phyloP scores from a whole-genome alignment of 2,888 invertebrate genomes.

The Tiphia femorata region DNA sequence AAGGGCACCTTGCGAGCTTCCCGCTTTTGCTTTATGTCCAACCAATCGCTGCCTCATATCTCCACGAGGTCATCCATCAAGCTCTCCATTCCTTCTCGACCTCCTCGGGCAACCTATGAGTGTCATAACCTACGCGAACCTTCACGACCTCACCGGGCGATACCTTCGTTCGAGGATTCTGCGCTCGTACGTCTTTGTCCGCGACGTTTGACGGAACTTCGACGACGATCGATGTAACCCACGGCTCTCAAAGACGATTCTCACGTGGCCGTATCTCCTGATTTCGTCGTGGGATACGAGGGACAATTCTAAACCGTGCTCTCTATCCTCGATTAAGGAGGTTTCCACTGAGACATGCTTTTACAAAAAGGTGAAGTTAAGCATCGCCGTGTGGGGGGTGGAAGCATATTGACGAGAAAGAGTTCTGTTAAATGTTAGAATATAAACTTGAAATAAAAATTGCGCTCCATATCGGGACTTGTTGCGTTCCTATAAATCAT shows the following conservation, averaged over 20 bases:
- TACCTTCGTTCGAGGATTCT: constrained; percentile 26
- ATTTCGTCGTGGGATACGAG: neutral
- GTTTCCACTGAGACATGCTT: too few species aligned
- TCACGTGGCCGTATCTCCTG: constrained; percentile 5
- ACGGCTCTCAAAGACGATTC: neutral
- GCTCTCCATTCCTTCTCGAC: constrained; percentile 45
- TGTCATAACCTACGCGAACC: constrained; percentile 46
- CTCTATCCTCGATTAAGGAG: too few species aligned
- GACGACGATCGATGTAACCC: neutral
- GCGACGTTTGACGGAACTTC: neutral
- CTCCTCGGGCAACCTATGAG: constrained; percentile 47
- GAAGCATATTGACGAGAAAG: too few species aligned
- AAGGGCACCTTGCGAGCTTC: constrained; percentile 35
- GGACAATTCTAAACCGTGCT: too few species aligned
- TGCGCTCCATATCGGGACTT: too few species aligned
- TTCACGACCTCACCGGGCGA: constrained; percentile 40
- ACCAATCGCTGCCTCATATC: constrained; percentile 49
- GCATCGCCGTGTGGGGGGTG: too few species aligned
- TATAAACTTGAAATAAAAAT: too few species aligned
- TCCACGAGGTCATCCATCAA: constrained; percentile 54
- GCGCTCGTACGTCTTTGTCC: constrained; percentile 14
- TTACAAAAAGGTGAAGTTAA: too few species aligned
- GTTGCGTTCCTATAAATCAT: too few species aligned
- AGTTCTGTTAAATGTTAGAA: too few species aligned
- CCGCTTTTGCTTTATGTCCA: constrained; percentile 46